Evolutionary conservation across 2,888 invertebrate genomes (phyloP), one percentile per base, ranked within the genome.

Genomic region (Cerceris rybyensis): DNA sequence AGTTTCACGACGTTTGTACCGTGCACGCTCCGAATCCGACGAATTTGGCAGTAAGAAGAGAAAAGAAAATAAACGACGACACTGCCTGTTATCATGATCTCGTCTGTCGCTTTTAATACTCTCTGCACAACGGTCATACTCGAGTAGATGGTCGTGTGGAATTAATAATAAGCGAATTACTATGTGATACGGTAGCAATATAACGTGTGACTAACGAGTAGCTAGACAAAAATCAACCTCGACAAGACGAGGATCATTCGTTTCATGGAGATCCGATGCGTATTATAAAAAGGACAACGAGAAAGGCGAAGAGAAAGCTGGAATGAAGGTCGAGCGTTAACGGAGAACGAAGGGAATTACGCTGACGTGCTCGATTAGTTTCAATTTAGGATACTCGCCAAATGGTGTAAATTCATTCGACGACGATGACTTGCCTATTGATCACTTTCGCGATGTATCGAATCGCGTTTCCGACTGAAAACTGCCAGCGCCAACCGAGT

Each of bases 121-220:
- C 75, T 55, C 1, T 16, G 17, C 7, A 8, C 7, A 55, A 55
- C 7, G 17, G 16, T 17, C 13, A 52, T 52, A n/a, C 7, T 52
- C n/a, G 52, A n/a, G 52, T 17, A 1, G 50, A 49, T 63, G 68
- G 58, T 70, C 71, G 73, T 71, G 17, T 69, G 65, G 43, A 57
- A 78, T 63, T 75, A 66, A 75, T 41, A 46, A 74, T 86, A 81
- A 79, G 78, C 66, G 76, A 81, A 84, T 84, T 28, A 84, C 72
- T 86, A 85, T 87, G 87, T 87, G 87, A 87, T 87, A 87, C 75
- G 82, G 75, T 88, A 88, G 87, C 87, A 86, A 88, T 88, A 87
- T 84, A 80, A 28, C 72, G 78, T 80, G 69, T 70, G 78, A 78
- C 75, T 77, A 73, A 78, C 68, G 59, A 80, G 64, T 80, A 86